Evolutionary conservation across 2,888 invertebrate genomes (phyloP), one percentile per base, ranked within the genome.

Genomic region (Agrotis clavis): DNA sequence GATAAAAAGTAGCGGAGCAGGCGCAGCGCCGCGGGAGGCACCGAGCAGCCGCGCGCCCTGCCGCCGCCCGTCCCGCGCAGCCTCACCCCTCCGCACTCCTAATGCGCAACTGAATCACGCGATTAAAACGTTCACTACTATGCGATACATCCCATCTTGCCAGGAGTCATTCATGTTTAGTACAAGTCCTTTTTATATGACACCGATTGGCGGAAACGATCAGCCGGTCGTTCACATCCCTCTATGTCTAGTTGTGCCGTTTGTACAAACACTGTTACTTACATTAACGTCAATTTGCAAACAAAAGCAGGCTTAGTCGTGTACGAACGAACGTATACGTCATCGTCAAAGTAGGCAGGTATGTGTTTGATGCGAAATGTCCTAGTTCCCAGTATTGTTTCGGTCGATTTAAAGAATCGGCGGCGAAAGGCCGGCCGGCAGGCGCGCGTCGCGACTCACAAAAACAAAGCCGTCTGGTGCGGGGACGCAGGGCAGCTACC

Each of bases 401-500:
- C 90, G 89, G 90, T 85, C 86, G 89, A 89, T 92, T 94, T 92
- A 90, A 91, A 90, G 91, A 93, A 92, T 90, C 86, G 91, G 86
- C 91, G 90, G 85, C 90, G 89, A 89, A 89, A 89, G 88, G 91
- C 83, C 86, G 86, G 79, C 86, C 91, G 88, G 88, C 84, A 88
- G 90, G 90, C 93, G 94, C 92, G 92, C 93, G 93, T 90, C 95
- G 92, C 92, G 93, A 92, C 94, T 93, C 86, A 88, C 95, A 95
- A 95, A 95, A 95, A 96, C 94, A 86, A 84, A 90, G 88, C 89
- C 86, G 95, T 92, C 93, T 93, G 92, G 87, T 90, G 89, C 90
- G 79, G 87, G 88, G 87, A 82, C 88, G 89, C 85, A 83, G 87
- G 85, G 90, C 89, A 89, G 85, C 86, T 84, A 83, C 85, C 83